Evolutionary conservation across 2,888 invertebrate species (phyloP).

Genomic region (Druceiella hillmani): DNA sequence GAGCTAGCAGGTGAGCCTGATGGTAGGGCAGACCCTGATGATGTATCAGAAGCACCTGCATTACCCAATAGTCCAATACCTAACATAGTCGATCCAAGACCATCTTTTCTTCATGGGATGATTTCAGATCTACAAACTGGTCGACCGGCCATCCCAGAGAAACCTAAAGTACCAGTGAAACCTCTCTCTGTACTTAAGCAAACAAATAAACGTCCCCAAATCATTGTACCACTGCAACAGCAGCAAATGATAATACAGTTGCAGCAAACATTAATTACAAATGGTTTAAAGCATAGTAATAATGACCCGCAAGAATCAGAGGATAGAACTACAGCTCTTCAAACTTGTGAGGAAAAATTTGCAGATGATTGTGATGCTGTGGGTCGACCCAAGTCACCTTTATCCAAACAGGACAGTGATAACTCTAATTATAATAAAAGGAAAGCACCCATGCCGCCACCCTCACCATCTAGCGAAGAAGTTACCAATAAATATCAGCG

Average conservation of each 20-base stretch:
- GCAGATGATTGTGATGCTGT: no score
- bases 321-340: conserved; percentile 4
- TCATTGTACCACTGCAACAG: conserved; percentile 29
- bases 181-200: conserved; percentile 51
- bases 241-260: conserved; percentile 50
- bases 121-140: conserved; percentile 37
- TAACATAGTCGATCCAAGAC: conserved; percentile 48
- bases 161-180: conserved; percentile 58
- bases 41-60: conserved; percentile 60
- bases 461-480: conserved; percentile 46
- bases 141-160: conserved; percentile 68
- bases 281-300: no score
- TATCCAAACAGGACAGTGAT: conserved; percentile 54
- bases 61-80: conserved; percentile 67
- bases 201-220: conserved; percentile 30
- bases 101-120: conserved; percentile 68
- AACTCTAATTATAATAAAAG: conserved; percentile 60
- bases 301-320: no score
- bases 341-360: conserved; percentile 13
- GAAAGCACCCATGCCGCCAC: conserved; percentile 72
- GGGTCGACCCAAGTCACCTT: conserved; percentile 37
- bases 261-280: conserved; percentile 40
- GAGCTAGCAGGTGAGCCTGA: conserved; percentile 82
- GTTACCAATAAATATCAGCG: conserved; percentile 53
- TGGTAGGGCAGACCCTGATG: conserved; percentile 80